Conservation (phyloP, 2,888 invertebrate species). For the Dryomyza anilis region DNA sequence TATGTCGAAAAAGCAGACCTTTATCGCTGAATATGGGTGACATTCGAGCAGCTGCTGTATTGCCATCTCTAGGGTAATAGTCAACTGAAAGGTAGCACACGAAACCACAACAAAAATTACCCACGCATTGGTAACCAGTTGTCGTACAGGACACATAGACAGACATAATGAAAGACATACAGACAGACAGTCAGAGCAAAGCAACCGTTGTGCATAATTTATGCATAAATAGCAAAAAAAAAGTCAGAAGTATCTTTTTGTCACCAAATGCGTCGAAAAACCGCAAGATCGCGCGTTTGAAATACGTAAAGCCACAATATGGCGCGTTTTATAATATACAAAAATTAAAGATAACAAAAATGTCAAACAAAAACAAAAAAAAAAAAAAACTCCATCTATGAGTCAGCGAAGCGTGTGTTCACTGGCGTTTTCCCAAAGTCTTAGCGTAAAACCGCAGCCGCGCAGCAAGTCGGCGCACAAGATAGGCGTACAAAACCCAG, state of each 20-base stretch:
- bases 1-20: too few relatives aligned
- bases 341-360: neutral
- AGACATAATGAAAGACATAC: too few relatives aligned
- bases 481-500: neutral
- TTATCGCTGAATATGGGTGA: neutral
- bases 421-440: slow-evolving; percentile 17
- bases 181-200: neutral
- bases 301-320: too few relatives aligned
- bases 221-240: neutral
- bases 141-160: too few relatives aligned
- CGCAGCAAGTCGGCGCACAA: neutral
- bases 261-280: neutral
- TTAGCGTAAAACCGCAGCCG: neutral
- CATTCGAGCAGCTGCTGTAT: neutral
- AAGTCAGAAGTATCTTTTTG: neutral
- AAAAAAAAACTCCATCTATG: neutral
- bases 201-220: slow-evolving; percentile 4
- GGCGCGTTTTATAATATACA: too few relatives aligned
- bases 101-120: neutral
- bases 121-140: slow-evolving; percentile 3
- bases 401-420: slow-evolving; percentile 14
- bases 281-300: slow-evolving; percentile 7
- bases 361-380: neutral
- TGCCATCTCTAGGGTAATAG: neutral
- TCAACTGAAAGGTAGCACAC: neutral